Conservation (phyloP, 1,140 invertebrate species). For the Drosophila sechellia region DNA sequence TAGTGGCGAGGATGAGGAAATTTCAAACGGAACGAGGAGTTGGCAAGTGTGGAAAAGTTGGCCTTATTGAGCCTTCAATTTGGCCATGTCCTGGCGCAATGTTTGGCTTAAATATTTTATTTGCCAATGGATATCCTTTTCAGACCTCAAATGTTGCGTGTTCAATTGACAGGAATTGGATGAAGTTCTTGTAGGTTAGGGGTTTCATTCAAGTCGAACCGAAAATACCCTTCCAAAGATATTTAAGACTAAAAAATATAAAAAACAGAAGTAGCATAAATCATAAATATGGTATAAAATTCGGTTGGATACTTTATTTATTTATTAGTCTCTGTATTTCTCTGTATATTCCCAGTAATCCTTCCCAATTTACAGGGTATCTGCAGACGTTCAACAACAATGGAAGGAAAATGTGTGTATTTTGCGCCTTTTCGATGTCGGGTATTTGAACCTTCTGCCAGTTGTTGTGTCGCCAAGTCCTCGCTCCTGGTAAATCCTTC, state of each 20-base stretch:
- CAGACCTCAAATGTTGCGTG: constrained; percentile 31
- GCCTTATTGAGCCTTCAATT: constrained; percentile 66
- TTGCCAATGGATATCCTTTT: constrained; percentile 46
- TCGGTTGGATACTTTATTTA: no score
- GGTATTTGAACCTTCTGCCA: constrained; percentile 27
- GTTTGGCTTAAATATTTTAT: constrained; percentile 72
- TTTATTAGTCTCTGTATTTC: no score
- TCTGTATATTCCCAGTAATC: not conserved
- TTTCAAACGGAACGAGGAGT: not conserved
- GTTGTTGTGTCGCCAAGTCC: constrained; percentile 28
- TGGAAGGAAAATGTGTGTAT: constrained; percentile 5
- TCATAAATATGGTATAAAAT: no score
- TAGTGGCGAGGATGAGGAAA: constrained; percentile 40
- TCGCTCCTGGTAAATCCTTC: constrained; percentile 16
- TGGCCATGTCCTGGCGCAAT: constrained; percentile 61
- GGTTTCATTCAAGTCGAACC: not conserved
- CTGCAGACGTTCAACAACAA: not conserved
- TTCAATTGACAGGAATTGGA: constrained; percentile 45
- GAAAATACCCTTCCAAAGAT: constrained; percentile 14
- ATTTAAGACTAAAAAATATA: not conserved
- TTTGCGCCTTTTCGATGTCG: constrained; percentile 41
- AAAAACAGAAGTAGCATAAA: not conserved
- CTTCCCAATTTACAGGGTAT: constrained; percentile 12
- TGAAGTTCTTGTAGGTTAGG: constrained; percentile 13
- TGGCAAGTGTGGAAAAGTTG: constrained; percentile 43